phyloP scores from a whole-genome alignment of 2,888 invertebrate genomes.

The Heliconius cydno region DNA sequence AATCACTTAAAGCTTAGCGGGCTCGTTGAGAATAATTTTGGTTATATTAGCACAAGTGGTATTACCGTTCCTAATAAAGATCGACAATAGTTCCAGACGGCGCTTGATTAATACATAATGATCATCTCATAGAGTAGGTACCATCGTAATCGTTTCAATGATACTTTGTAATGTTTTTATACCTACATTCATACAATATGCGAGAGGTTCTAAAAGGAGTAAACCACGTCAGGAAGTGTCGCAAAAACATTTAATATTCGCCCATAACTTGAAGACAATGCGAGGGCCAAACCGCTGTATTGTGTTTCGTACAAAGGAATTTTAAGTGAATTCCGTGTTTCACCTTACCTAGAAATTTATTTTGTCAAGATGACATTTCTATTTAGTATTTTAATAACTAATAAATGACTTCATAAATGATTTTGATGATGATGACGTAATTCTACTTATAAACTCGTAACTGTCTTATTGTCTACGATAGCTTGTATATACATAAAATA shows the following conservation, averaged over 20 bases:
- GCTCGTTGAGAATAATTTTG: constrained; percentile 31
- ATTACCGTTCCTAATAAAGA: constrained; percentile 31
- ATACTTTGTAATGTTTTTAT: not conserved
- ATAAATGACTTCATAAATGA: not conserved
- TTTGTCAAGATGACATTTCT: constrained; percentile 37
- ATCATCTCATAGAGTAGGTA: not conserved
- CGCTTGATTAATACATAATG: not conserved
- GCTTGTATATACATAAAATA: not conserved
- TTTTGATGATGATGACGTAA: no score
- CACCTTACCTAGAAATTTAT: constrained; percentile 33
- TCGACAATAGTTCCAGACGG: constrained; percentile 12
- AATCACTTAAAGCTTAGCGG: constrained; percentile 44
- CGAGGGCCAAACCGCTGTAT: constrained; percentile 31
- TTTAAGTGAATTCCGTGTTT: constrained; percentile 42
- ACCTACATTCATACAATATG: not conserved
- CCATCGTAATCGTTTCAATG: not conserved
- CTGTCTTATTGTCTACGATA: not conserved
- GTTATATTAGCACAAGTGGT: constrained; percentile 34
- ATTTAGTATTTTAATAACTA: constrained; percentile 10
- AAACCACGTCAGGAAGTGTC: constrained; percentile 15
- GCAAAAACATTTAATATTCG: constrained; percentile 36
- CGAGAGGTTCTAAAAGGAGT: not conserved
- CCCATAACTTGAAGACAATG: constrained; percentile 27
- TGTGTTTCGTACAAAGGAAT: constrained; percentile 37
- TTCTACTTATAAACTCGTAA: not conserved